phyloP scores from a whole-genome alignment of 1,140 invertebrate genomes.

The Calosoma granatense region DNA sequence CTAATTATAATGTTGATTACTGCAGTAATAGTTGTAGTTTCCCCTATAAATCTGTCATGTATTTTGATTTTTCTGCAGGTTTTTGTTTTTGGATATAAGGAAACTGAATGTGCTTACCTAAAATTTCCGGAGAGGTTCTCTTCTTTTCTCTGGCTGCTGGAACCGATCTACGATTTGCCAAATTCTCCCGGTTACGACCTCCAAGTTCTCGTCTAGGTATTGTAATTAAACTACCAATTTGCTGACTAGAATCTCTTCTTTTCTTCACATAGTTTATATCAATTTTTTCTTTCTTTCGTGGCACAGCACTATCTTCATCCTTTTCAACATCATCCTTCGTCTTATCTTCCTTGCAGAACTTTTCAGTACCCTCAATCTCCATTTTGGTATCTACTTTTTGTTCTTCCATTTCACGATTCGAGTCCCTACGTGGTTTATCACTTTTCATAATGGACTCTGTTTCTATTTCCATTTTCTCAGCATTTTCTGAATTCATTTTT shows the following conservation, averaged over 20 bases:
- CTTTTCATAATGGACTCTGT: slow-evolving; percentile 6
- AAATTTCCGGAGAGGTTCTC: slow-evolving; percentile 25
- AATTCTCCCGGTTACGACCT: slow-evolving; percentile 20
- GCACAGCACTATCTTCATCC: slow-evolving; percentile 31
- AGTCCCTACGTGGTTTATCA: slow-evolving; percentile 21
- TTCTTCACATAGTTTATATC: slow-evolving; percentile 32
- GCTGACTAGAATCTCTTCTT: slow-evolving; percentile 29
- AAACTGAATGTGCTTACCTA: too few species aligned
- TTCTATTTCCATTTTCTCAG: slow-evolving; percentile 10
- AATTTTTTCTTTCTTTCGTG: slow-evolving; percentile 36
- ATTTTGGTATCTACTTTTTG: slow-evolving; percentile 13
- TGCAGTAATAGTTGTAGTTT: too few species aligned
- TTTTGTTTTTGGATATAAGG: too few species aligned
- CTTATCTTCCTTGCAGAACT: slow-evolving; percentile 33
- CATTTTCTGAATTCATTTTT: neutral
- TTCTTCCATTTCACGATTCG: slow-evolving; percentile 26
- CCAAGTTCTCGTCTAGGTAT: slow-evolving; percentile 27
- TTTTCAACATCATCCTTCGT: slow-evolving; percentile 31
- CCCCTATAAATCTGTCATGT: too few species aligned
- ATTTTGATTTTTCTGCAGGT: too few species aligned
- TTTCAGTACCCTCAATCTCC: slow-evolving; percentile 26
- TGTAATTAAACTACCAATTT: slow-evolving; percentile 30
- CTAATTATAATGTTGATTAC: slow-evolving; percentile 10
- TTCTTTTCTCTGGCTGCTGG: slow-evolving; percentile 32
- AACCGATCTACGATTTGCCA: slow-evolving; percentile 30